Base-by-base conservation (phyloP, 2,888 invertebrate genomes). In the Aphodius granarius region DNA sequence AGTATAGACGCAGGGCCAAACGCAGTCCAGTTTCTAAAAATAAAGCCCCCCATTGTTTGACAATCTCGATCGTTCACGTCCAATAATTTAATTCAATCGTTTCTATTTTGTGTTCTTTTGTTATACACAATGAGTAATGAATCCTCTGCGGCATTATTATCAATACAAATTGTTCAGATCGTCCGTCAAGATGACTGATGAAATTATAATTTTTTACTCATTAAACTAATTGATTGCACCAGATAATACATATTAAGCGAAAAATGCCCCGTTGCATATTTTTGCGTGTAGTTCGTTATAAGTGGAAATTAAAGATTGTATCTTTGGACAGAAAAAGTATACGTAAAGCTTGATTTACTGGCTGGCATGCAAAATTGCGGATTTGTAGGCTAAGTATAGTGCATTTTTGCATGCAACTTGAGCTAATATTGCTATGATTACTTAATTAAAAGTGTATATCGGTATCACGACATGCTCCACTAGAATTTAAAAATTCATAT, bases 1-100 rank as follows among this genome's bases (percentile, higher is more conserved):
- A 43, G 43, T 78, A 75, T 76, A 75, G 77, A 73, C 71, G 72
- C 78, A 77, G 75, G 78, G 75, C 77, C 18, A 22, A 66, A 64
- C n/a, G 74, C 66, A 68, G 43, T 73, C 71, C 19, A 22, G 23
- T 9, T 23, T 74, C 23, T 21, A 43, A 43, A 43, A 43, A 43
- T 43, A 43, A 43, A 43, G 43, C 9, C 43, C 43, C 43, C 43
- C 43, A 43, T 43, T 43, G 43, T 43, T 43, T 43, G 43, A 43
- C 43, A 43, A 43, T 43, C 43, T 43, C 43, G 43, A 43, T 43
- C 43, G 43, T 13, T 43, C 13, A 9, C 43, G 43, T 43, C 13
- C 13, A 6, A 43, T 43, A 43, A 43, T 43, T 43, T 43, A 43
- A 43, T 43, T 43, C 43, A 43, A 43, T 43, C 43, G 43, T 43